These are phyloP conservation scores for Nymphalis io DNA, from an alignment of 1,140 invertebrate genomes.

Conservation along the genomic window DNA sequence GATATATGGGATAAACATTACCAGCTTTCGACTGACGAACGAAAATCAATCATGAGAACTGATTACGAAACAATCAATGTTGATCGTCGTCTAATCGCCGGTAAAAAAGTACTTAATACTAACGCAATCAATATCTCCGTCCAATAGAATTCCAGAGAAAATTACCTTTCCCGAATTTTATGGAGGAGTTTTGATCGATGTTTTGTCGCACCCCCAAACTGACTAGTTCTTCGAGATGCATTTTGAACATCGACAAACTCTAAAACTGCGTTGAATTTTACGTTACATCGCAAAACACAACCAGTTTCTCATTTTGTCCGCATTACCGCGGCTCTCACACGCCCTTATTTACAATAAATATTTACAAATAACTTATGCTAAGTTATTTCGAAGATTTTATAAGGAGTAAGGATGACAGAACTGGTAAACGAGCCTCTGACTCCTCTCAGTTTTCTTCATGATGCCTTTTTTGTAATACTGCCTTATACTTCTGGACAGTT, in stretches of 20 bases:
- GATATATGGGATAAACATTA: conserved; percentile 96
- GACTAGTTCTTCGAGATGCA: conserved; percentile 51
- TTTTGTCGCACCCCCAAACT: conserved; percentile 35
- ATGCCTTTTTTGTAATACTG: conserved; percentile 99
- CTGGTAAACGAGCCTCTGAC: conserved; percentile 98
- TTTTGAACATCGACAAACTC: conserved; percentile 51
- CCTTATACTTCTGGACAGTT: conserved; percentile 97
- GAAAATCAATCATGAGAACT: conserved; percentile 32
- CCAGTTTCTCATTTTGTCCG: conserved; percentile 59
- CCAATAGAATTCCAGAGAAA: conserved; percentile 75
- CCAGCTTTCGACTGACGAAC: conserved; percentile 80
- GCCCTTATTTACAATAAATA: conserved; percentile 79
- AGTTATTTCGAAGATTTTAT: conserved; percentile 70
- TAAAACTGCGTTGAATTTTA: conserved; percentile 61
- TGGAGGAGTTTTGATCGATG: conserved; percentile 59
- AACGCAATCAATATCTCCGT: conserved; percentile 63
- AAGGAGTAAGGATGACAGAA: conserved; percentile 97
- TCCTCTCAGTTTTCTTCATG: conserved; percentile 99
- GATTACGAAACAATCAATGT: conserved; percentile 43
- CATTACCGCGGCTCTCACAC: conserved; percentile 74
- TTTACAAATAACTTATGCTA: conserved; percentile 67
- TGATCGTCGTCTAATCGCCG: conserved; percentile 61
- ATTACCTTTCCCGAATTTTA: conserved; percentile 78
- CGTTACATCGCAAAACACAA: conserved; percentile 56
- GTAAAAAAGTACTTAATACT: conserved; percentile 71